Base-by-base conservation (phyloP, 2,888 invertebrate genomes). In the Limnephilus auricula region DNA sequence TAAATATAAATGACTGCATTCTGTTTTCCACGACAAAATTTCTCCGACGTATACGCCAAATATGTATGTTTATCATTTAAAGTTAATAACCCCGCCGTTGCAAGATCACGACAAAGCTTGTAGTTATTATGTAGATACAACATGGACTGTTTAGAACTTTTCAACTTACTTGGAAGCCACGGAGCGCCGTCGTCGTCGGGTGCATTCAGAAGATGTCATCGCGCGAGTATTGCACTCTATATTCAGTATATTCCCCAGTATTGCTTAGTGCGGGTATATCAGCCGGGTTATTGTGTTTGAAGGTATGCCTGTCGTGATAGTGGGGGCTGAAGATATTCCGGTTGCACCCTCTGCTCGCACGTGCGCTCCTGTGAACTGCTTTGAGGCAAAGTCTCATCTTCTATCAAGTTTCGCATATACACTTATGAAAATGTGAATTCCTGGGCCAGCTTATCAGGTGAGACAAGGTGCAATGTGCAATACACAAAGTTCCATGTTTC, bases 401-500 rank as follows among this genome's bases (percentile, higher is more conserved):
- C 65, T 25, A 6, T 25, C 65, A 65, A 65, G 65, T 65, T 65
- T 65, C 65, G 65, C 65, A 65, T 34, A n/a, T 37, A 83, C 83
- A 15, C 37, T 82, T 83, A 83, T 83, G 83, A n/a, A 83, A 82
- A 82, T 34, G 10, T 34, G 82, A 82, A 83, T 83, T 83, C 25
- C 37, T 34, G 25, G 83, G 25, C 18, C 37, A 32, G 32, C 83
- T 83, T 83, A 83, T 83, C 83, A 30, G 37, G 83, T 37, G 12
- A 83, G 83, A 65, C n/a, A 25, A 25, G 65, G 25, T 25, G 65
- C 65, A 25, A n/a, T 65, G 25, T 25, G 65, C 65, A 25, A n/a
- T 65, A 25, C 65, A n/a, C 25, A 6, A 65, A 65, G 65, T 65
- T 65, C n/a, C 9, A n/a, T 65, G n/a, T 65, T 65, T 65, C 65